Conservation (phyloP, 2,888 invertebrate genomes). For the Maniola hyperantus region DNA sequence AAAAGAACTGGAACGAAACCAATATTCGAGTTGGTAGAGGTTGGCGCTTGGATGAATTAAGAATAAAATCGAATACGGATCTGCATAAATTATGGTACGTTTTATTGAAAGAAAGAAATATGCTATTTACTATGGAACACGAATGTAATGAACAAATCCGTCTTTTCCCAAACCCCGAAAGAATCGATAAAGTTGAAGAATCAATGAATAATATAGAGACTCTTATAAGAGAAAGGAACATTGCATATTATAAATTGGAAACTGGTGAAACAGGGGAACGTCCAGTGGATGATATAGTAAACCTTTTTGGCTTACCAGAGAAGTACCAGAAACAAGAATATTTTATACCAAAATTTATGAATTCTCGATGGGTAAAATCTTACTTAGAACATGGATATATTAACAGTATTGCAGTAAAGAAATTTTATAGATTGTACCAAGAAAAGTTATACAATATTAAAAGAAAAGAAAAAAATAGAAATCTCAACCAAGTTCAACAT, state of each 20-base stretch:
- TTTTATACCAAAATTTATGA: slow-evolving; percentile 85
- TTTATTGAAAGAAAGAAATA: slow-evolving; percentile 97
- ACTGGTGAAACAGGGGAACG: slow-evolving; percentile 93
- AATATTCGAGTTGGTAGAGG: slow-evolving; percentile 91
- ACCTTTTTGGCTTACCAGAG: slow-evolving; percentile 83
- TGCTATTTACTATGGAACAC: slow-evolving; percentile 98
- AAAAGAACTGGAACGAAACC: slow-evolving; percentile 91
- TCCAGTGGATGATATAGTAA: slow-evolving; percentile 83
- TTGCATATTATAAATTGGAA: slow-evolving; percentile 94
- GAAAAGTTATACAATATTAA: slow-evolving; percentile 85
- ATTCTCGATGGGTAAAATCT: slow-evolving; percentile 84
- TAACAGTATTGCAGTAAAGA: slow-evolving; percentile 83
- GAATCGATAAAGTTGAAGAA: slow-evolving; percentile 95
- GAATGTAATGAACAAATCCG: slow-evolving; percentile 85
- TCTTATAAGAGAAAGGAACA: slow-evolving; percentile 95
- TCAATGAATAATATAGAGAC: slow-evolving; percentile 97
- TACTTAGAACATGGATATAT: slow-evolving; percentile 79
- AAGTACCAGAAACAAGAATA: slow-evolving; percentile 84
- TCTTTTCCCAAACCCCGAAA: slow-evolving; percentile 94
- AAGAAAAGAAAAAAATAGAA: slow-evolving; percentile 83
- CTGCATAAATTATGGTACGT: slow-evolving; percentile 97
- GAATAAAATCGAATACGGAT: slow-evolving; percentile 97
- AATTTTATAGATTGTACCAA: slow-evolving; percentile 79
- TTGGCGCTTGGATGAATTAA: slow-evolving; percentile 94
- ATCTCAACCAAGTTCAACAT: slow-evolving; percentile 86